Conservation (phyloP, 37 sponge, comb jelly and placozoan species). For the Aphrocallistes beatrix region DNA sequence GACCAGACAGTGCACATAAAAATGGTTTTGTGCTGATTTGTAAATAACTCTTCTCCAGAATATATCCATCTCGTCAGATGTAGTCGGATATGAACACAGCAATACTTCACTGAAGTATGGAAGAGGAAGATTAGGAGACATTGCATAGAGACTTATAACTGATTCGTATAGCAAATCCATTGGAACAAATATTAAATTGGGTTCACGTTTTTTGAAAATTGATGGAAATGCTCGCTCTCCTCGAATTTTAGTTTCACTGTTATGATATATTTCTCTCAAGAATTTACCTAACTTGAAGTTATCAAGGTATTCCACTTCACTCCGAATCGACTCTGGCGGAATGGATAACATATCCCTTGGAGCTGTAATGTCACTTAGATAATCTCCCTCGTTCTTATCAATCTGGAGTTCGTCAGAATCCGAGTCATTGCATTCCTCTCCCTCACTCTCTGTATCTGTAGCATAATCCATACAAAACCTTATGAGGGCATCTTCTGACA, state of each 20-base stretch:
- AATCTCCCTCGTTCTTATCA: too few species aligned
- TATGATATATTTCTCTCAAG: not conserved
- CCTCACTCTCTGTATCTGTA: not conserved
- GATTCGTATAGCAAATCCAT: not conserved
- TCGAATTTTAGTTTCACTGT: not conserved
- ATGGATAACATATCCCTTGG: too few species aligned
- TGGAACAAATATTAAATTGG: not conserved
- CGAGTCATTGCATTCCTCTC: too few species aligned
- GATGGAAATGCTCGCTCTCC: not conserved
- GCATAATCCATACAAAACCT: not conserved
- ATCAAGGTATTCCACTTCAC: too few species aligned
- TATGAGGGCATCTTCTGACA: not conserved
- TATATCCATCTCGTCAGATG: not conserved
- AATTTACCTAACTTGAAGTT: not conserved
- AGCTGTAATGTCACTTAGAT: too few species aligned
- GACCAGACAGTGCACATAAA: not conserved
- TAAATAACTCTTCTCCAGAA: not conserved
- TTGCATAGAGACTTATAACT: not conserved
- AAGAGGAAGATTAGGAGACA: not conserved
- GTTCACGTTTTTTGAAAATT: not conserved
- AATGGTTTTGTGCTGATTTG: not conserved
- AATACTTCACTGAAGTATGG: not conserved
- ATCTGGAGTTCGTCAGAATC: too few species aligned
- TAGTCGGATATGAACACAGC: not conserved
- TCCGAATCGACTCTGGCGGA: too few species aligned